Conservation (phyloP, 2,888 invertebrate genomes). For the Girardia tigrina region DNA sequence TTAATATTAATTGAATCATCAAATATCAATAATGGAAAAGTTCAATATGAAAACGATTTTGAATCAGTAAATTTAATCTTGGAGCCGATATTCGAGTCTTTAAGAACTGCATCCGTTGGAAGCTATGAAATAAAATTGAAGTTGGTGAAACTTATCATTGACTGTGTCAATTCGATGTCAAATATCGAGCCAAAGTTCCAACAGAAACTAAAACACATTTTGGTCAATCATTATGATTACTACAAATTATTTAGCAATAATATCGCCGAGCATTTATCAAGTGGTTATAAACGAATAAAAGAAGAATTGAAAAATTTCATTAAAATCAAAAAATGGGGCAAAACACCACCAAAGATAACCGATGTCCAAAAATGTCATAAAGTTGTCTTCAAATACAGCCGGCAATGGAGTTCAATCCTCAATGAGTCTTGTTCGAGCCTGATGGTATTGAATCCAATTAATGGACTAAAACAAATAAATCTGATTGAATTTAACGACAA, state of each 20-base stretch:
- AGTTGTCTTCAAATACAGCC: slow-evolving; percentile 64
- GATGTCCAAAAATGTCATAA: slow-evolving; percentile 75
- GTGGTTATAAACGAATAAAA: background rate
- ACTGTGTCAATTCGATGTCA: background rate
- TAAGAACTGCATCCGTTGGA: background rate
- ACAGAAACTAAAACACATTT: background rate
- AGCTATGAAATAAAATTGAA: background rate
- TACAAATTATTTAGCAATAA: background rate
- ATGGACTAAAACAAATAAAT: background rate
- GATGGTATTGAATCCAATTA: background rate
- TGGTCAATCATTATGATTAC: background rate
- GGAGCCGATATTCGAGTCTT: background rate
- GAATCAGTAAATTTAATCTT: background rate
- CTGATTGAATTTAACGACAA: background rate
- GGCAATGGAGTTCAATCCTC: background rate
- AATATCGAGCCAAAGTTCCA: background rate
- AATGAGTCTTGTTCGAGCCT: background rate
- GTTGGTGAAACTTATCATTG: background rate
- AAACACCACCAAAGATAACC: slow-evolving; percentile 77
- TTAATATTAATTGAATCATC: background rate
- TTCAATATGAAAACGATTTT: background rate
- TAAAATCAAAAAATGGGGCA: slow-evolving; percentile 84
- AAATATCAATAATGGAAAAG: background rate
- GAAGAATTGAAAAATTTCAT: slow-evolving; percentile 60
- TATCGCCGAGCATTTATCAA: background rate